These are phyloP conservation scores for Corythornis madagascariensis DNA, from an alignment of 2,113 vertebrate genomes.

Conservation along the genomic window DNA sequence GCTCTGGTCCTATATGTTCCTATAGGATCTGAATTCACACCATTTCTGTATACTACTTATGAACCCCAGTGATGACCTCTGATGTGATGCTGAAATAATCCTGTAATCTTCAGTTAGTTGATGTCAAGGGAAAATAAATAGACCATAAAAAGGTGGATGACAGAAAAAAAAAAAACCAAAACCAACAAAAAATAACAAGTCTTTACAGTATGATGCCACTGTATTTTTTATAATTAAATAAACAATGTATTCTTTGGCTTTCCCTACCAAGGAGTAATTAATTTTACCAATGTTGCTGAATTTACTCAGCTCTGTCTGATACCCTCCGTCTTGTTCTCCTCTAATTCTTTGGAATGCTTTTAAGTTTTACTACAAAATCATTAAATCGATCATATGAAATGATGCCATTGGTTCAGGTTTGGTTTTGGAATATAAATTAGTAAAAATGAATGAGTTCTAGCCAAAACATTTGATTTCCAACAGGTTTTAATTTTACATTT, in stretches of 20 bases:
- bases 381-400: background rate
- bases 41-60: background rate
- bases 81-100: constrained; percentile 39
- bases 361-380: constrained; percentile 28
- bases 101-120: constrained; percentile 38
- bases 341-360: constrained; percentile 49
- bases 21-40: background rate
- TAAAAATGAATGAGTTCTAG: constrained; percentile 13
- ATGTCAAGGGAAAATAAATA: constrained; percentile 27
- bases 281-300: constrained; percentile 13
- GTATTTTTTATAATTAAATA: background rate
- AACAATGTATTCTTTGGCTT: background rate
- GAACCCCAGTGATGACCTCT: constrained; percentile 1
- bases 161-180: background rate
- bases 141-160: background rate
- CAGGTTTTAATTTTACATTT: background rate
- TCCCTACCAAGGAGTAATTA: constrained; percentile 21
- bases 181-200: background rate
- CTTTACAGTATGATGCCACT: constrained; percentile 39
- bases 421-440: background rate
- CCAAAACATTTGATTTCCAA: constrained; percentile 6
- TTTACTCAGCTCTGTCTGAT: constrained; percentile 34
- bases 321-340: background rate
- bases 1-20: background rate
- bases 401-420: background rate